These are phyloP conservation scores for Cantharis lateralis DNA, from an alignment of 2,888 invertebrate genomes.

Conservation along the genomic window DNA sequence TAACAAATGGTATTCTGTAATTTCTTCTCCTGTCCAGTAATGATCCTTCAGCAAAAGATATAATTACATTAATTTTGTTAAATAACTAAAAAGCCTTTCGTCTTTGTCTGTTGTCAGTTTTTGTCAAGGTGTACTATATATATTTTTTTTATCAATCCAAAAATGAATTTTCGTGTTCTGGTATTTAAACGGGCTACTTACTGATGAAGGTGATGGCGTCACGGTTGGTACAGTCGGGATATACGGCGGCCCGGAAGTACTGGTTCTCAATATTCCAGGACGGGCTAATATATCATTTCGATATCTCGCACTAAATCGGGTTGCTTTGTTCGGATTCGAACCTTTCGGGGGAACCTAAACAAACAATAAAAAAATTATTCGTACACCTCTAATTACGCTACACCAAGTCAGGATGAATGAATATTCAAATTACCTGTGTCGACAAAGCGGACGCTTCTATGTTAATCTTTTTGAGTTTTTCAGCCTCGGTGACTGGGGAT, in stretches of 20 bases:
- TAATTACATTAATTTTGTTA: constrained; percentile 29
- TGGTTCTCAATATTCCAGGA: constrained; percentile 53
- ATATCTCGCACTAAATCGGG: constrained; percentile 65
- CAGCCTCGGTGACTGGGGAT: background rate
- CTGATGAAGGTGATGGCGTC: constrained; percentile 50
- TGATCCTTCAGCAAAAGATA: constrained; percentile 52
- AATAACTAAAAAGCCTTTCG: background rate
- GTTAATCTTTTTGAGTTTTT: constrained; percentile 9
- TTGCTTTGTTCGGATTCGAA: constrained; percentile 5
- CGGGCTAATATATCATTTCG: constrained; percentile 51
- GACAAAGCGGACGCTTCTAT: constrained; percentile 15
- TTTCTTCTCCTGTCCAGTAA: constrained; percentile 50
- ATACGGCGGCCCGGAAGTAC: constrained; percentile 64
- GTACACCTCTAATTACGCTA: no score
- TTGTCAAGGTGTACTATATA: constrained; percentile 49
- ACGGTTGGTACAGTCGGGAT: constrained; percentile 67
- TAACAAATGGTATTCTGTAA: constrained; percentile 49
- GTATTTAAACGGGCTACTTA: constrained; percentile 8
- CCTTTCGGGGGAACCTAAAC: constrained; percentile 36
- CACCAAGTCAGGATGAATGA: no score
- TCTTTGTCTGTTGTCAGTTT: constrained; percentile 34
- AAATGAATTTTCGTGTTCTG: background rate
- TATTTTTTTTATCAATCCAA: background rate
- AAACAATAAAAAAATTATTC: no score
- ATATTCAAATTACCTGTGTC: constrained; percentile 27